A percentile compares a stretch with the other conserved stretches of the same genome.
Evolutionary conservation across 2,113 vertebrate genomes (phyloP).

Genomic region (Rhinolophus ferrumequinum): DNA sequence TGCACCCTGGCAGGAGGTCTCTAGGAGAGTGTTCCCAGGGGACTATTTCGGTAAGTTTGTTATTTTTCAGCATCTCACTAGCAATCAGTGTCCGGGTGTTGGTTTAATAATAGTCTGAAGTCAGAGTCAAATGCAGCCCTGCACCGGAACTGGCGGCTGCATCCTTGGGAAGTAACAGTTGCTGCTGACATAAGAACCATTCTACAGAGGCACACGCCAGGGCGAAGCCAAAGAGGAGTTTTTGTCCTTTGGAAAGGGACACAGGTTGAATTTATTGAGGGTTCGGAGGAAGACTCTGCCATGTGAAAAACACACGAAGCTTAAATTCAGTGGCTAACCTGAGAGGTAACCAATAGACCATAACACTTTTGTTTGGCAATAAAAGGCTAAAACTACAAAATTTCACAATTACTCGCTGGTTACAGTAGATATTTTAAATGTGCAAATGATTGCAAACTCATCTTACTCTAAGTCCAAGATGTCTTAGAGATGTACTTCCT

Average conservation of each 20-base stretch:
- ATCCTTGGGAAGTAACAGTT: neutral
- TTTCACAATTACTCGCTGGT: neutral
- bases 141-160: neutral
- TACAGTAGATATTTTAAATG: neutral
- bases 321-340: neutral
- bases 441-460: neutral
- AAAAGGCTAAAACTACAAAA: slow-evolving; percentile 33
- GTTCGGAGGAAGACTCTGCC: neutral
- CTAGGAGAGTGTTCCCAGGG: neutral
- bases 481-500: neutral
- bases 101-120: slow-evolving; percentile 69
- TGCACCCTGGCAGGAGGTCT: no score
- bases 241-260: neutral
- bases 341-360: neutral
- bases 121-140: slow-evolving; percentile 18
- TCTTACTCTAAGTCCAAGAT: neutral
- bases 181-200: neutral
- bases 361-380: neutral
- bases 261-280: neutral
- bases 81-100: slow-evolving; percentile 59
- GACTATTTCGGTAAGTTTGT: slow-evolving; percentile 68
- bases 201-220: neutral
- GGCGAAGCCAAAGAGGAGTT: neutral
- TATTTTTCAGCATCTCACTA: slow-evolving; percentile 64
- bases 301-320: neutral